Evolutionary conservation across 2,113 vertebrate species (phyloP), one percentile per base, ranked within the genome.

Genomic region (Ageneiosus marmoratus): DNA sequence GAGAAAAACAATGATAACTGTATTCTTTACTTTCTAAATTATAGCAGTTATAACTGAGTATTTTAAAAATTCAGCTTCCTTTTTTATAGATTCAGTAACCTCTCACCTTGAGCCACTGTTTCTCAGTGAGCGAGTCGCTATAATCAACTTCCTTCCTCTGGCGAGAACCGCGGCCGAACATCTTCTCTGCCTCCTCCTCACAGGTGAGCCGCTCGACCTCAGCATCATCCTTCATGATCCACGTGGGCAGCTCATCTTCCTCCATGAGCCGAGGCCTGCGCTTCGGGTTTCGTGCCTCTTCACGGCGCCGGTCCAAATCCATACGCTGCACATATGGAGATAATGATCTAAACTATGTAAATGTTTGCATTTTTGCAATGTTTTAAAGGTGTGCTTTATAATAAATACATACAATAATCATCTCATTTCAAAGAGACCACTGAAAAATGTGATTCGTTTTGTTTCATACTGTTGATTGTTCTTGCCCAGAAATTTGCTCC

Each of bases 71-170:
- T 13, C 37, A 37, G 24, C 27, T 29, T 74, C 27, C 15, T 29
- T 20, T 55, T 20, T 32, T 6, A n/a, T n/a, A 48, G 3, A 22
- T 22, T 20, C 44, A 18, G 6, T 69, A 16, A 77, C 51, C 24
- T 34, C 86, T 53, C 92, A 98, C 98, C 97, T 99, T 98, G 58
- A 99, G 96, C 98, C 98, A 99, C 83, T 99, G 98, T 73, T 99
- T 99, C 90, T 99, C 98, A 0, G 98, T 99, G 79, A 99, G 95
- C 0, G 98, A 98, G 90, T 99, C 98, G 0, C 98, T 99, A 93
- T 99, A 99, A 89, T 99, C 98, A 84, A 99, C 98, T 85, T 99
- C 97, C 89, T 98, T 99, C 11, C 98, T 95, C 84, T 97, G 96
- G 20, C 98, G 95, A 0, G 98, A 99, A 69, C 98, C 98, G 0